Evolutionary conservation across 2,888 invertebrate genomes (phyloP).

Genomic region (Caenorhabditis becei): DNA sequence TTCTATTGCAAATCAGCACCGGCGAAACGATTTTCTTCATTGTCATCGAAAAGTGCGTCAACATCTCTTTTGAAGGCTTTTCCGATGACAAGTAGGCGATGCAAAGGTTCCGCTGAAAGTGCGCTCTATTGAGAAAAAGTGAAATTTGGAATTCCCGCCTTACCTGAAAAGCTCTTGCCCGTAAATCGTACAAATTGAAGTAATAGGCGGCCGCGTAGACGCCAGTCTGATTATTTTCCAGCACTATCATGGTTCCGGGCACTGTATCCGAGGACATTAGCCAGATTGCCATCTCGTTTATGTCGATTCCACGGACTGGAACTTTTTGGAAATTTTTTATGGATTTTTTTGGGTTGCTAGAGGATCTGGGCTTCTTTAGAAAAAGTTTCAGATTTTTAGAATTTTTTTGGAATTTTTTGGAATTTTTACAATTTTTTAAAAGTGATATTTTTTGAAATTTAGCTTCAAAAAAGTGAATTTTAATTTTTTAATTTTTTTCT

Average conservation of each 20-base stretch:
- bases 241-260: conserved; percentile 70
- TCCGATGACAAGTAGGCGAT: conserved; percentile 71
- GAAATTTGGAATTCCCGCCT: no score
- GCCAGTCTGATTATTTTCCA: conserved; percentile 78
- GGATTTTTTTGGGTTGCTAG: neutral
- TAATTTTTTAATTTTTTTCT: neutral
- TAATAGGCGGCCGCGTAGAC: conserved; percentile 76
- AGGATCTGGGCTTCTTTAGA: no score
- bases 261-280: conserved; percentile 78
- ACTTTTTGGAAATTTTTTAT: neutral
- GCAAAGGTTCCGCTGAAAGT: conserved; percentile 74
- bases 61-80: conserved; percentile 65
- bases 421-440: neutral
- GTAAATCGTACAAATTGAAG: conserved; percentile 75
- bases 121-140: neutral
- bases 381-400: neutral
- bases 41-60: conserved; percentile 57
- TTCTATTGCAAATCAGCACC: conserved; percentile 76
- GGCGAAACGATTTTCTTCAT: conserved; percentile 68
- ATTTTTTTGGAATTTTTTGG: neutral
- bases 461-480: no score
- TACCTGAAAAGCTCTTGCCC: conserved; percentile 78
- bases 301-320: conserved; percentile 65
- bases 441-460: no score
- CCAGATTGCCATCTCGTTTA: conserved; percentile 77